phyloP scores from a whole-genome alignment of 2,113 vertebrate genomes.

The Amblyornis subalaris region DNA sequence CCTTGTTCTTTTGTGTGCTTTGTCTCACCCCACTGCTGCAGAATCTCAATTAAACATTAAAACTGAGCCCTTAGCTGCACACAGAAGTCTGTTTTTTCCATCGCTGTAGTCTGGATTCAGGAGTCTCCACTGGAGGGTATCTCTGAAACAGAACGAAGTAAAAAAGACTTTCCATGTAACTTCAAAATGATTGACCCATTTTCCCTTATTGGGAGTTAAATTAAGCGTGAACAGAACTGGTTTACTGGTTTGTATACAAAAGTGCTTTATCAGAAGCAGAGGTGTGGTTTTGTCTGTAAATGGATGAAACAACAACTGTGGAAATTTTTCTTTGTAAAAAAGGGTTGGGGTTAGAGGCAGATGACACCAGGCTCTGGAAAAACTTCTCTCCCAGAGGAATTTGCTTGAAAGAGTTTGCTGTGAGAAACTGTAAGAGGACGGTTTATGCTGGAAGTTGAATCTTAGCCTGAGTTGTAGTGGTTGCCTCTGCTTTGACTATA shows the following conservation, averaged over 20 bases:
- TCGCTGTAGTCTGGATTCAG: neutral
- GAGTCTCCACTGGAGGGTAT: neutral
- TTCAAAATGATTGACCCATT: constrained; percentile 35
- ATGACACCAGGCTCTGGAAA: constrained; percentile 37
- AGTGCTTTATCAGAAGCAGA: constrained; percentile 18
- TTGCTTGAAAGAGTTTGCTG: constrained; percentile 36
- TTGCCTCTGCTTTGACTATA: constrained; percentile 22
- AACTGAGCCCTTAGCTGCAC: neutral
- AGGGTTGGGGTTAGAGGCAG: neutral
- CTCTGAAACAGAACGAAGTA: neutral
- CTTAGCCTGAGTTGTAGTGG: neutral
- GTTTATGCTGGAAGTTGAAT: constrained; percentile 22
- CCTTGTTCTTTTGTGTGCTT: neutral
- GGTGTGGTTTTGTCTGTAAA: constrained; percentile 26
- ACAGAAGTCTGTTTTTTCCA: neutral
- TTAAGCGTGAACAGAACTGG: neutral
- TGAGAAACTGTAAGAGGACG: constrained; percentile 27
- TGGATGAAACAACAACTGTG: neutral
- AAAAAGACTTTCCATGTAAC: neutral
- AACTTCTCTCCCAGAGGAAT: constrained; percentile 32
- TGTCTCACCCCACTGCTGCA: neutral
- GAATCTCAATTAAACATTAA: neutral
- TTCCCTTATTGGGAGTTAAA: constrained; percentile 42
- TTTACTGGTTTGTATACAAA: neutral
- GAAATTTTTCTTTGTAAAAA: neutral